Conservation (phyloP, 2,113 vertebrate genomes). For the Pagrus major region DNA sequence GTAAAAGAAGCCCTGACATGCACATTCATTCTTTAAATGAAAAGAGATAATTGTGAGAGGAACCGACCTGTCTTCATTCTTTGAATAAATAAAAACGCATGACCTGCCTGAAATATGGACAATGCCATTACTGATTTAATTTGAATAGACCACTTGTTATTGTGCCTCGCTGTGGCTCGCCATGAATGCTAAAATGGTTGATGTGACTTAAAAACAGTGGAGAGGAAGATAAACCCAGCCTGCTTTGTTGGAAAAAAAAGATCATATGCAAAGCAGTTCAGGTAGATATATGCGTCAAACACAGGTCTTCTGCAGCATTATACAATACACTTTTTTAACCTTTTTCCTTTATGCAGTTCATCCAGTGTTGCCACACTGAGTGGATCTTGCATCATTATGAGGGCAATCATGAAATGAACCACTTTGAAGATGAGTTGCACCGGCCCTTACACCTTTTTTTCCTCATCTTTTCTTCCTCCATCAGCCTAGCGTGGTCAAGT, state of each 20-base stretch:
- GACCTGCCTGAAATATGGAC: slow-evolving; percentile 86
- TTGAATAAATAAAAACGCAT: slow-evolving; percentile 86
- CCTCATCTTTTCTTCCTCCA: slow-evolving; percentile 22
- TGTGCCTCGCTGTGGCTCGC: slow-evolving; percentile 63
- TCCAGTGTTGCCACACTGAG: slow-evolving; percentile 29
- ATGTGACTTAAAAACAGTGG: slow-evolving; percentile 59
- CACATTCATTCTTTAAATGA: slow-evolving; percentile 86
- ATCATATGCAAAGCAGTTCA: slow-evolving; percentile 65
- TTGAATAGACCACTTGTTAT: slow-evolving; percentile 85
- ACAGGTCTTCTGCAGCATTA: slow-evolving; percentile 15
- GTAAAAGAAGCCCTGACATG: slow-evolving; percentile 81
- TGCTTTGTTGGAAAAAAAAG: slow-evolving; percentile 48
- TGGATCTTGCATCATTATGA: slow-evolving; percentile 55
- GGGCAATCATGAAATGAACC: slow-evolving; percentile 60
- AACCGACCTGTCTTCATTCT: slow-evolving; percentile 84
- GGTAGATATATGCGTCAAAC: slow-evolving; percentile 47
- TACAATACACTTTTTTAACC: slow-evolving; percentile 7
- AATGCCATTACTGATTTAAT: slow-evolving; percentile 87
- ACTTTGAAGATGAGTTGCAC: slow-evolving; percentile 60
- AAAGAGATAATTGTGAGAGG: slow-evolving; percentile 86
- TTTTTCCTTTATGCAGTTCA: slow-evolving; percentile 12
- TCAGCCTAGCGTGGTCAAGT: slow-evolving; percentile 59
- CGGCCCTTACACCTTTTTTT: slow-evolving; percentile 31
- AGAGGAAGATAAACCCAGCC: slow-evolving; percentile 58
- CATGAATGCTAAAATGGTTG: slow-evolving; percentile 74